Evolutionary conservation across 2,888 invertebrate genomes (phyloP).

Genomic region (Heliconius charithonia): DNA sequence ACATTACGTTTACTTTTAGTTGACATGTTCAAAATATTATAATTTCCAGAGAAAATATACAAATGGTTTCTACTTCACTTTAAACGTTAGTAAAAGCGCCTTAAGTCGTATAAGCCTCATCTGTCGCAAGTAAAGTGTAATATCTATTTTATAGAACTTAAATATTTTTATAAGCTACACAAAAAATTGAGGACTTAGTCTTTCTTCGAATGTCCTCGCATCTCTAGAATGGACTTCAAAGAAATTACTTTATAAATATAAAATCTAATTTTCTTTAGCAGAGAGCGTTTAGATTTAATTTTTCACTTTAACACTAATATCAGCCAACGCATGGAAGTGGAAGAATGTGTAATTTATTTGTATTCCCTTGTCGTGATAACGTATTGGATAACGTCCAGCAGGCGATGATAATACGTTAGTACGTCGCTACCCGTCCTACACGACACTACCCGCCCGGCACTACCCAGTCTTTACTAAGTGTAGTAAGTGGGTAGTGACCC

Average conservation of each 20-base stretch:
- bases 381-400: constrained; percentile 37
- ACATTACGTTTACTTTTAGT: background rate
- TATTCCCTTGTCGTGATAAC: constrained; percentile 29
- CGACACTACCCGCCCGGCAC: background rate
- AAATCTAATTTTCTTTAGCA: background rate
- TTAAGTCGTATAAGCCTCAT: background rate
- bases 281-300: background rate
- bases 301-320: background rate
- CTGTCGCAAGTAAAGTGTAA: background rate
- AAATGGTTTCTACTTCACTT: background rate
- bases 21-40: background rate
- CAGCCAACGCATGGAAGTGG: constrained; percentile 12
- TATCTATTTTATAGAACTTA: background rate
- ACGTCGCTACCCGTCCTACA: background rate
- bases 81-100: background rate
- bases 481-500: too few relatives aligned
- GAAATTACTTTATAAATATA: background rate
- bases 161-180: constrained; percentile 1
- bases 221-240: background rate
- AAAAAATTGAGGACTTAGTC: background rate
- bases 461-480: too few relatives aligned
- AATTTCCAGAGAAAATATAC: background rate
- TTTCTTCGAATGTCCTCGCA: too few relatives aligned
- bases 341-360: constrained; percentile 37
- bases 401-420: constrained; percentile 31